Evolutionary conservation across 2,113 vertebrate genomes (phyloP), one percentile per base, ranked within the genome.

Genomic region (Pelmatolapia mariae): DNA sequence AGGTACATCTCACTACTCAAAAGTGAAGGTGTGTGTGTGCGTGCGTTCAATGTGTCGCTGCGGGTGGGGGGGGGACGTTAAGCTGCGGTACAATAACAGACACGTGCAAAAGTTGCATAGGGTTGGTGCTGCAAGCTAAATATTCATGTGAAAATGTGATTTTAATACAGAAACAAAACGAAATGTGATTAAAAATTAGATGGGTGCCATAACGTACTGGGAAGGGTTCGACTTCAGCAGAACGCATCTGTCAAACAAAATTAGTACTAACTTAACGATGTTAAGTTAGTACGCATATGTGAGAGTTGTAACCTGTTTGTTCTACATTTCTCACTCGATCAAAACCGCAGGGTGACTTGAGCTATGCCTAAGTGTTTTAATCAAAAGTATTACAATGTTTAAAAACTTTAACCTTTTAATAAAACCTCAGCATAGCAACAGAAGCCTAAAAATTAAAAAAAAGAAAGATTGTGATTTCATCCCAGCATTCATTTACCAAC

Each of bases 101-200:
- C 6, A 15, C 4, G 4, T 33, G 87, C 68, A 82, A 66, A 80
- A 10, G 31, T 88, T 91, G 92, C 84, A 86, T 81, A 80, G 87
- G 78, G 63, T 19, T 18, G 50, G 31, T 53, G 12, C 53, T 80
- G 24, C 53, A 47, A 86, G 86, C 45, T 36, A 40, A 87, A 80
- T 43, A 68, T 71, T 81, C 68, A 10, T 38, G 22, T 50, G 54
- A 68, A 56, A 45, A 84, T 3, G 3, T 16, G 8, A 52, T 66
- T 79, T 36, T 29, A 73, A 86, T 12, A 36, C 12, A 7, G 54
- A 54, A 76, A 47, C 29, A 11, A 76, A 57, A 12, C 18, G 0
- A 45, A 16, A 16, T 7, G 6, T 12, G 15, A 22, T 15, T 19
- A 19, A 73, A 26, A 81, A 40, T 56, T 80, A 7, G 24, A 76